Conservation (phyloP, 2,888 invertebrate genomes). For the Hypomecis atomaria region DNA sequence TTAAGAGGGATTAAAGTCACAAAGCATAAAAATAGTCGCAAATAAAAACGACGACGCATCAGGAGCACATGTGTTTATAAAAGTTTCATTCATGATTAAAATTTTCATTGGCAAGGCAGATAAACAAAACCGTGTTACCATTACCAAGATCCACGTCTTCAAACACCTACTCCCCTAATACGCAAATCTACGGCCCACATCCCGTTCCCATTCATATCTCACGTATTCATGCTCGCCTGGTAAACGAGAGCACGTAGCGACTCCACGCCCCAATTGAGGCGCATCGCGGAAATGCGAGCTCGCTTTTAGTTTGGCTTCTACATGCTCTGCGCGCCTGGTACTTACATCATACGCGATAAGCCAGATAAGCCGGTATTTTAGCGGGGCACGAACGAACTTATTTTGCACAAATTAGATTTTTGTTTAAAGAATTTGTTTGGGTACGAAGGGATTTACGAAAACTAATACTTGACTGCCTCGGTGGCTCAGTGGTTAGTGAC, state of each 20-base stretch:
- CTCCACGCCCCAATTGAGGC: conserved; percentile 40
- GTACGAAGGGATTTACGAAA: conserved; percentile 1
- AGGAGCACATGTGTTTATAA: too few species aligned
- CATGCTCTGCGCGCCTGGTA: conserved; percentile 32
- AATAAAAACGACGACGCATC: too few species aligned
- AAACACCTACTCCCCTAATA: conserved; percentile 3
- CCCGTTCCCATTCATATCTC: conserved; percentile 18
- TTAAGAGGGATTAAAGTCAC: too few species aligned
- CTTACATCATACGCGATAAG: conserved; percentile 28
- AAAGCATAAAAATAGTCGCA: too few species aligned
- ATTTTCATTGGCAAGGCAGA: too few species aligned
- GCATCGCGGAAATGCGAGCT: conserved; percentile 32
- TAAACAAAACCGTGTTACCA: too few species aligned
- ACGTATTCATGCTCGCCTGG: conserved; percentile 31
- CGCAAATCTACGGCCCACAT: conserved; percentile 16
- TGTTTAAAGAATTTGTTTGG: conserved; percentile 7
- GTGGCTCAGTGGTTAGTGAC: too few species aligned
- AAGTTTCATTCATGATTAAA: too few species aligned
- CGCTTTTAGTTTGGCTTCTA: conserved; percentile 29
- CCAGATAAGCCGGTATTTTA: conserved; percentile 28
- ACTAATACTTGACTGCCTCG: too few species aligned
- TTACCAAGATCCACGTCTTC: background rate
- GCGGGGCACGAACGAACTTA: conserved; percentile 8
- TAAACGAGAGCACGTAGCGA: conserved; percentile 30
- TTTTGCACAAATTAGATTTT: conserved; percentile 14